A percentile compares a stretch with the other conserved stretches of the same genome.
Conservation (phyloP, 92 coral and sea anemone species). For the Porites evermanni region DNA sequence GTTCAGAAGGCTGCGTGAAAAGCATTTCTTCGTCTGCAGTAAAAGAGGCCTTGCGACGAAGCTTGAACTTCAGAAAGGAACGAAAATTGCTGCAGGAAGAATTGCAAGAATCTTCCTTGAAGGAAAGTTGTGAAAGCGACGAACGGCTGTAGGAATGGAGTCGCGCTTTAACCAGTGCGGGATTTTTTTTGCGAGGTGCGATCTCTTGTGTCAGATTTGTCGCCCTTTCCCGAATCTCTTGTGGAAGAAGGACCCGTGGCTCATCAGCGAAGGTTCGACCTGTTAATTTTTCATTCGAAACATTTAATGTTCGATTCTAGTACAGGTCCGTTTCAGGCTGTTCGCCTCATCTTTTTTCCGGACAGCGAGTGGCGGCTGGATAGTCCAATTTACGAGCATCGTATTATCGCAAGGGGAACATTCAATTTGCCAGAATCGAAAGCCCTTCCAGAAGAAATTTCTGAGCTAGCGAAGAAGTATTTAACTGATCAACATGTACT, state of each 20-base stretch:
- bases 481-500: slow-evolving; percentile 18
- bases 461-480: slow-evolving; percentile 38
- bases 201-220: background rate
- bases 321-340: slow-evolving; percentile 44
- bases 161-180: background rate
- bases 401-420: no score
- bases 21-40: no score
- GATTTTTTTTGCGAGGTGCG: no score
- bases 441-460: slow-evolving; percentile 44
- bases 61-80: no score
- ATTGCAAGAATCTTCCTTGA: no score
- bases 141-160: slow-evolving; percentile 19
- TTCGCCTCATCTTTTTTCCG: slow-evolving; percentile 19
- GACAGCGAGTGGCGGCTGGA: slow-evolving; percentile 40
- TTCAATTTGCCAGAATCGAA: slow-evolving; percentile 35
- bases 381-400: slow-evolving; percentile 21
- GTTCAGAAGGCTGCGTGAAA: no score
- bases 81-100: no score
- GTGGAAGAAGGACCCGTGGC: slow-evolving; percentile 21
- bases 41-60: no score
- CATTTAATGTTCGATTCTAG: slow-evolving; percentile 14
- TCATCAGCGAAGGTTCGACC: background rate
- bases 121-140: background rate
- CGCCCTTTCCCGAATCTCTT: slow-evolving; percentile 17
- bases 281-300: slow-evolving; percentile 10